Evolutionary conservation across 2,797 vertebrate species (phyloP).

Genomic region (Brachyalestes nurse): DNA sequence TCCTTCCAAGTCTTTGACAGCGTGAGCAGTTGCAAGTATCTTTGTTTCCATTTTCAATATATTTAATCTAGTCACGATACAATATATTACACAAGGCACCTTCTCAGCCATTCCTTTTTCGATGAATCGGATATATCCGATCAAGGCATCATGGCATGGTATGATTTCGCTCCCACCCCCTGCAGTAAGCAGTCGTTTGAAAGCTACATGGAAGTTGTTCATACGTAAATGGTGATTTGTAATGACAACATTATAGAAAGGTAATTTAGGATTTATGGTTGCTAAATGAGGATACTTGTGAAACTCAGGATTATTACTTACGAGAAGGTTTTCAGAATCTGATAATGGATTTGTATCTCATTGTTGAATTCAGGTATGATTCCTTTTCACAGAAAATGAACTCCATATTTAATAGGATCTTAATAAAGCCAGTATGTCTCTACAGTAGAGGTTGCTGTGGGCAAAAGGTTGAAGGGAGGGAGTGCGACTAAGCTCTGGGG

Average conservation of each 20-base stretch:
- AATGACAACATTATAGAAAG: neutral
- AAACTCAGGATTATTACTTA: neutral
- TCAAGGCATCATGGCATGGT: too few relatives aligned
- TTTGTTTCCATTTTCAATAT: too few relatives aligned
- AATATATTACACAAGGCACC: too few relatives aligned
- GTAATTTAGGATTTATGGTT: neutral
- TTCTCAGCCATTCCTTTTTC: too few relatives aligned
- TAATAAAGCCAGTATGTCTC: constrained; percentile 30
- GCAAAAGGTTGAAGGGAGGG: constrained; percentile 39
- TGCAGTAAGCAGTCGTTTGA: too few relatives aligned
- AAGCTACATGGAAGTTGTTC: too few relatives aligned
- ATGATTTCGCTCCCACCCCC: too few relatives aligned
- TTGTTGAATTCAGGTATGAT: neutral
- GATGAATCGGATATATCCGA: too few relatives aligned
- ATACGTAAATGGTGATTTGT: too few relatives aligned
- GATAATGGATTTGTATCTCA: neutral
- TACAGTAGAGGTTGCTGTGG: constrained; percentile 39
- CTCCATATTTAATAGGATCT: neutral
- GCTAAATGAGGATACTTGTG: neutral
- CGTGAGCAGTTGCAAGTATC: too few relatives aligned
- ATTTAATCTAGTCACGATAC: too few relatives aligned
- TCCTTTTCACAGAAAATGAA: neutral
- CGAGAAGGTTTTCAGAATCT: neutral
- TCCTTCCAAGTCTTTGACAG: too few relatives aligned
- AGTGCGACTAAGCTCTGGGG: constrained; percentile 54